phyloP scores from a whole-genome alignment of 2,888 invertebrate genomes.

The Ormyrus pomaceus region DNA sequence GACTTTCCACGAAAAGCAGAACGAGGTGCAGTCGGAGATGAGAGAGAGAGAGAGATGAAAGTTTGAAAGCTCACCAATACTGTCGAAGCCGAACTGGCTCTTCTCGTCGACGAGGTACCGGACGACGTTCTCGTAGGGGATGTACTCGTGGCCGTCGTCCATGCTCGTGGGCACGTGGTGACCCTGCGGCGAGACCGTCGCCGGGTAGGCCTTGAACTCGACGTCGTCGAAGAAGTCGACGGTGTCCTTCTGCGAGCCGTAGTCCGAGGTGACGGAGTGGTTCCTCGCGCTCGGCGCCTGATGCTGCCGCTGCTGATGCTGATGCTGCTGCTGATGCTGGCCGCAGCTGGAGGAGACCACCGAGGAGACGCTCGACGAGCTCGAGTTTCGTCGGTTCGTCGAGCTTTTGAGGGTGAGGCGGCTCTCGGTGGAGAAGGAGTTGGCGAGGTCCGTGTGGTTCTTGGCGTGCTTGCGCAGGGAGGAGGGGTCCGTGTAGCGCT shows the following conservation, averaged over 20 bases:
- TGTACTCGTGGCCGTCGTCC: conserved; percentile 69
- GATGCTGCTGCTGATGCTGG: conserved; percentile 5
- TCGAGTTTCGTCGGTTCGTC: conserved; percentile 40
- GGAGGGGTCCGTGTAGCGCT: conserved; percentile 96
- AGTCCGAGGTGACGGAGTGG: conserved; percentile 50
- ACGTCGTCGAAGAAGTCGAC: conserved; percentile 44
- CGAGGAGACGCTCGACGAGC: conserved; percentile 55
- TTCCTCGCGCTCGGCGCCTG: conserved; percentile 4
- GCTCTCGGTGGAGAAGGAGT: background rate
- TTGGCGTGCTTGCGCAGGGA: conserved; percentile 95
- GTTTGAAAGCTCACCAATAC: conserved; percentile 59
- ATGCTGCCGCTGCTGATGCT: background rate
- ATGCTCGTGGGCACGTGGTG: conserved; percentile 59
- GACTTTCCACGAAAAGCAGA: background rate
- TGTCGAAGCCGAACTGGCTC: conserved; percentile 59
- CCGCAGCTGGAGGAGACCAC: background rate
- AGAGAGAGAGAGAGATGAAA: no score
- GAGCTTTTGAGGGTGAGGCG: background rate
- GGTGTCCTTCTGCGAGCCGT: conserved; percentile 48
- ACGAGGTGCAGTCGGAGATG: no score
- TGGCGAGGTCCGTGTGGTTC: conserved; percentile 79
- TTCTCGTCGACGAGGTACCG: conserved; percentile 67
- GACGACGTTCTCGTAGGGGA: conserved; percentile 70
- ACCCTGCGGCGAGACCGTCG: conserved; percentile 24
- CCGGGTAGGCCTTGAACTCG: conserved; percentile 44